These are phyloP conservation scores for Ondatra zibethicus DNA, from an alignment of 2,113 vertebrate genomes.

Conservation along the genomic window DNA sequence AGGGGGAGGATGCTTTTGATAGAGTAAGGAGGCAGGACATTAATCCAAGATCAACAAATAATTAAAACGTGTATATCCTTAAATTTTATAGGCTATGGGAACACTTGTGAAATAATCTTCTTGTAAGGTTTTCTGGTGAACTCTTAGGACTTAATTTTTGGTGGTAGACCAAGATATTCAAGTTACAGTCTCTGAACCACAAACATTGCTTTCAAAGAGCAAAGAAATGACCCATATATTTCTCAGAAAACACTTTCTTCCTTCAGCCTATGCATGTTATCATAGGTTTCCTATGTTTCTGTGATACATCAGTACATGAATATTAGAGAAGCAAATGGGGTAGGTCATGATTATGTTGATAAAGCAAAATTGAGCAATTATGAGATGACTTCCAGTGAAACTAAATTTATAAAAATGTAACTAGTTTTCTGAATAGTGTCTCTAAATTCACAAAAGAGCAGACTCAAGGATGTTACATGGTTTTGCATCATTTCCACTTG, in stretches of 20 bases:
- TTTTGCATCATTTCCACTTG: conserved; percentile 15
- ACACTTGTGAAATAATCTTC: not conserved
- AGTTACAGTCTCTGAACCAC: conserved; percentile 36
- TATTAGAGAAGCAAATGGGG: not conserved
- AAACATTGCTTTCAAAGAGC: not conserved
- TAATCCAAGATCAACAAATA: not conserved
- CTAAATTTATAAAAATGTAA: conserved; percentile 28
- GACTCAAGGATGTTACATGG: not conserved
- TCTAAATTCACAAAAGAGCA: conserved; percentile 47
- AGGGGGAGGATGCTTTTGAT: not conserved
- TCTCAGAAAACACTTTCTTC: not conserved
- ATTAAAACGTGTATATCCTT: not conserved
- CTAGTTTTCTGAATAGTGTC: not conserved
- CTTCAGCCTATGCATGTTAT: not conserved
- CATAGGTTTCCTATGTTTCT: not conserved
- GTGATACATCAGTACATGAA: not conserved
- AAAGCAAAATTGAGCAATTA: conserved; percentile 40
- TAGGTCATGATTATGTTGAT: not conserved
- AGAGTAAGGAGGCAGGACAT: not conserved
- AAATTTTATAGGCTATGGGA: not conserved
- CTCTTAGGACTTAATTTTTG: not conserved
- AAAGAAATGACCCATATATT: conserved; percentile 1
- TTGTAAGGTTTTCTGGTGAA: not conserved
- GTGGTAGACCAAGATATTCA: not conserved
- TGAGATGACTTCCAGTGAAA: conserved; percentile 46